Evolutionary conservation across 2,797 vertebrate genomes (phyloP), one percentile per base, ranked within the genome.

Genomic region (Chelon labrosus): DNA sequence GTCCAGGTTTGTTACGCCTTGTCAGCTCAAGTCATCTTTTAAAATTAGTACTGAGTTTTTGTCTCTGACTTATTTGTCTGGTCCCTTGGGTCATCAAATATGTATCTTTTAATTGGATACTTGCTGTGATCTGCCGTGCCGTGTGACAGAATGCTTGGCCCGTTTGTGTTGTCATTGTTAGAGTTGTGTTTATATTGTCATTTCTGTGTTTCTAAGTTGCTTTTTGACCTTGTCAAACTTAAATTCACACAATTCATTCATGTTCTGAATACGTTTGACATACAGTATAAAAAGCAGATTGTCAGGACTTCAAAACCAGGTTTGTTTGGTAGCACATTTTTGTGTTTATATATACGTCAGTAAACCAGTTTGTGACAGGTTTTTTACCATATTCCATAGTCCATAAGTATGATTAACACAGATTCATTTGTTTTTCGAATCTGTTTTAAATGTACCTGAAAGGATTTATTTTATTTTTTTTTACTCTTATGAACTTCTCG

Each of bases 51-150:
- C 16, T 31, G 41, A 25, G 19, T 41, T 69, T 69, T 69, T 75
- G 51, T 69, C 14, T 70, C 53, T 64, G 11, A 47, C 58, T 75
- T 56, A 44, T 56, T 41, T 52, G 55, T 14, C 37, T n/a, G 13
- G 42, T 70, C 66, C 27, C 66, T 41, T 14, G 60, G 60, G 73
- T 65, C 54, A 76, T 76, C 73, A 76, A 58, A 64, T 64, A 65
- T 76, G 73, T 76, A 70, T 70, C 73, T 70, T 70, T 76, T 76
- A 70, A 76, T 76, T 70, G 66, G 54, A 70, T 42, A 16, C 35
- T 55, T 64, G 61, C 53, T 54, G 41, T 65, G 22, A 22, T 60
- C 49, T 54, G 74, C 60, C 59, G 49, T 54, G 54, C 61, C 22
- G 47, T 53, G 59, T 64, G 65, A 53, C 58, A 69, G 59, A 52